Percentiles rank a stretch among this genome's conserved stretches.
phyloP scores from a whole-genome alignment of 2,888 invertebrate species.

The Temnothorax rugatulus region DNA sequence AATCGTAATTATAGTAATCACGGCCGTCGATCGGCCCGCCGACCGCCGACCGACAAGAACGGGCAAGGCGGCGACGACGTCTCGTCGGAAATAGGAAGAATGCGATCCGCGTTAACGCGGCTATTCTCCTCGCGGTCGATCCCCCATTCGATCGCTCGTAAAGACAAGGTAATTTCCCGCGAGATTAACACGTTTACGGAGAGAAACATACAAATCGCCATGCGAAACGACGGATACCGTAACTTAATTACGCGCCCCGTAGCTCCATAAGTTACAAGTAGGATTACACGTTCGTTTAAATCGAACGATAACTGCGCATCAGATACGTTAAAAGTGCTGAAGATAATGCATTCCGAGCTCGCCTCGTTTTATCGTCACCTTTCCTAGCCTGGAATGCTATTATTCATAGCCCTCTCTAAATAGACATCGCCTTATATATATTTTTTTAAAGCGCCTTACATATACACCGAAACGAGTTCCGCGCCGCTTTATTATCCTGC shows the following conservation, averaged over 20 bases:
- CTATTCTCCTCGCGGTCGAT: slow-evolving; percentile 27
- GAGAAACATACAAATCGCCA: slow-evolving; percentile 21
- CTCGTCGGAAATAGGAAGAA: slow-evolving; percentile 32
- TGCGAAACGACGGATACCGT: slow-evolving; percentile 18
- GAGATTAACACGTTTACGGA: slow-evolving; percentile 29
- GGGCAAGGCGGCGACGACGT: neutral
- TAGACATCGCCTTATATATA: neutral
- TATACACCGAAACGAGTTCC: neutral
- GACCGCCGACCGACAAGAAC: slow-evolving; percentile 14
- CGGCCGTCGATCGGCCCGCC: slow-evolving; percentile 9
- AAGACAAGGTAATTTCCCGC: slow-evolving; percentile 28
- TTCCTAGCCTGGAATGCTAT: neutral
- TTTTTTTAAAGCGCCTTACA: neutral
- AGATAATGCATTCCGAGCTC: slow-evolving; percentile 10
- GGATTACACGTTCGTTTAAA: neutral
- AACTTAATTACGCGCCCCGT: slow-evolving; percentile 26
- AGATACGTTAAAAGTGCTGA: neutral
- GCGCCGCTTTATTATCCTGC: neutral
- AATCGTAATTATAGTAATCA: slow-evolving; percentile 31
- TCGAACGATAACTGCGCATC: neutral
- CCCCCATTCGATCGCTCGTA: slow-evolving; percentile 2
- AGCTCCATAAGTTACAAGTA: neutral
- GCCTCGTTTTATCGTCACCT: neutral
- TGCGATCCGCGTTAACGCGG: slow-evolving; percentile 13
- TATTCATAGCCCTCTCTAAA: neutral